Conservation (phyloP, 2,888 invertebrate species). For the Dilophus febrilis region DNA sequence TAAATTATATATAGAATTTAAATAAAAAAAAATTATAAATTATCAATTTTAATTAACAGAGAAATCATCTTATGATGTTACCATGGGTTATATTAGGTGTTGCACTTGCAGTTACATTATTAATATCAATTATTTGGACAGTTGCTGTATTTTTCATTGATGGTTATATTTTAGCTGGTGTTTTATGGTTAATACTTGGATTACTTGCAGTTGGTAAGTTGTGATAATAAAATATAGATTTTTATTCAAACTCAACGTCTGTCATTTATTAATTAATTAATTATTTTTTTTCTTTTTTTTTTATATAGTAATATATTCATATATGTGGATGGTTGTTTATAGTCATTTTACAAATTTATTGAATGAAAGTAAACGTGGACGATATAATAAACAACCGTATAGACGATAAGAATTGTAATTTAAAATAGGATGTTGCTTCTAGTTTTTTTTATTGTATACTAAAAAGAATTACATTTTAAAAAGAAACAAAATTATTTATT, state of each 20-base stretch:
- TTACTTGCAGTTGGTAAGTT: conserved; percentile 41
- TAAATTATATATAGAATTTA: background rate
- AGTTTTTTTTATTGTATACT: too few relatives aligned
- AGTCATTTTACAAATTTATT: conserved; percentile 58
- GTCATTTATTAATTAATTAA: background rate
- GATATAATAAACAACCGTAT: conserved; percentile 60
- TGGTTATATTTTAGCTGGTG: conserved; percentile 36
- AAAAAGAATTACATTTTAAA: too few relatives aligned
- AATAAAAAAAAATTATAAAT: background rate
- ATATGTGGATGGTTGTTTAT: conserved; percentile 71
- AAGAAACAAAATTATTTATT: too few relatives aligned
- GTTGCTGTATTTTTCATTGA: conserved; percentile 56
- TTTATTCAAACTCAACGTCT: background rate
- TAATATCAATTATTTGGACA: conserved; percentile 65
- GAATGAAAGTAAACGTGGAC: conserved; percentile 50
- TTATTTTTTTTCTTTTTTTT: background rate
- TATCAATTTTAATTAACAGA: conserved; percentile 32
- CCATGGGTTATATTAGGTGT: conserved; percentile 72
- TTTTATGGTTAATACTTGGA: conserved; percentile 44
- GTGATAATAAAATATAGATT: background rate
- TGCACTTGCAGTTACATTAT: conserved; percentile 56
- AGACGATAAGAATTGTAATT: conserved; percentile 19
- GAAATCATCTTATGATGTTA: conserved; percentile 65
- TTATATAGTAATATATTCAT: conserved; percentile 48
- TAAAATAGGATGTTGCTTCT: too few relatives aligned